These are phyloP conservation scores for Amblyjoppa proteus DNA, from an alignment of 2,888 invertebrate genomes.

Conservation along the genomic window DNA sequence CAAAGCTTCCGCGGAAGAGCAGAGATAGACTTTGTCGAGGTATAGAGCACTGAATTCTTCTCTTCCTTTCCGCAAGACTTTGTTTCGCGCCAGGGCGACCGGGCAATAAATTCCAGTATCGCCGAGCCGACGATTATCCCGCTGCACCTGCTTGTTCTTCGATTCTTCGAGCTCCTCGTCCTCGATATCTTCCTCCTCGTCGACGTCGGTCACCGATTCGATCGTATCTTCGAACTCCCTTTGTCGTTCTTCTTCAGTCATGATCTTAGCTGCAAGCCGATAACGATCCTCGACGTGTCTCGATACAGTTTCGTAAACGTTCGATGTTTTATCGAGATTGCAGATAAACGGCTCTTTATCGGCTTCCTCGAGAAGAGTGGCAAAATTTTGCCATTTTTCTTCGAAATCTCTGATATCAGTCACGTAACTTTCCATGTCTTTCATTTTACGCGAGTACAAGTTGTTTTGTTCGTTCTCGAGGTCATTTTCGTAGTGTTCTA, in stretches of 20 bases:
- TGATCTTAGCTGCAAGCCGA: constrained; percentile 84
- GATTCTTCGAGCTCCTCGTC: constrained; percentile 72
- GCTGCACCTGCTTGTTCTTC: constrained; percentile 74
- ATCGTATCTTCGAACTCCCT: constrained; percentile 78
- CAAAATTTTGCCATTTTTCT: constrained; percentile 71
- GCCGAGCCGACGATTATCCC: constrained; percentile 85
- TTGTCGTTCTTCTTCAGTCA: constrained; percentile 84
- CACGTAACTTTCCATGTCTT: constrained; percentile 58
- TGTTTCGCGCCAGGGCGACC: constrained; percentile 86
- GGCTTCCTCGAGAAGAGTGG: constrained; percentile 73
- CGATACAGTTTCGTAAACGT: constrained; percentile 79
- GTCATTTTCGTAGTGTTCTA: constrained; percentile 42
- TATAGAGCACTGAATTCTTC: constrained; percentile 86
- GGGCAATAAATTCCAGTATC: constrained; percentile 88
- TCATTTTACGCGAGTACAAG: constrained; percentile 33
- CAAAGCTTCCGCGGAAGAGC: constrained; percentile 86
- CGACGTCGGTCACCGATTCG: constrained; percentile 83
- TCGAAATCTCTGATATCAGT: constrained; percentile 58
- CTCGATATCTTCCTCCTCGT: constrained; percentile 78
- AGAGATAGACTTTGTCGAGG: constrained; percentile 86
- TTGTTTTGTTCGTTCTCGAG: constrained; percentile 29
- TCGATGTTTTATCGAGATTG: constrained; percentile 74
- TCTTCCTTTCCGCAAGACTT: constrained; percentile 88
- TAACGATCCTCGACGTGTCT: constrained; percentile 79
- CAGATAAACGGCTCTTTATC: constrained; percentile 72